phyloP scores from a whole-genome alignment of 1,140 invertebrate species.

The Dryas iulia region DNA sequence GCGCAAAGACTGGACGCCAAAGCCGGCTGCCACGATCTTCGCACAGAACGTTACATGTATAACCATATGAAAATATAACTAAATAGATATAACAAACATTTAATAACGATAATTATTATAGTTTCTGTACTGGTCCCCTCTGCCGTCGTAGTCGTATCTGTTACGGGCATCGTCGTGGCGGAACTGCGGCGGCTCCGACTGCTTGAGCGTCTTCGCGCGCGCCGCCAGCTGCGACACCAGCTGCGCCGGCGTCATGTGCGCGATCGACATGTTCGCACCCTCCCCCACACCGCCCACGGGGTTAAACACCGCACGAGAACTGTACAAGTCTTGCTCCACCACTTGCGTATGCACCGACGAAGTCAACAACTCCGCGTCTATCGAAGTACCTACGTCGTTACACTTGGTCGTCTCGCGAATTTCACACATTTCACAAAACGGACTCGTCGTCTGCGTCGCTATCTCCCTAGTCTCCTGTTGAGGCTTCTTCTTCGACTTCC shows the following conservation, averaged over 20 bases:
- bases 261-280: slow-evolving; percentile 61
- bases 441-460: slow-evolving; percentile 59
- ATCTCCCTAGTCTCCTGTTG: slow-evolving; percentile 54
- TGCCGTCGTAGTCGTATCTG: slow-evolving; percentile 46
- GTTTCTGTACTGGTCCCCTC: slow-evolving; percentile 33
- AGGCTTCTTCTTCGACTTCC: slow-evolving; percentile 45
- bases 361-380: slow-evolving; percentile 49
- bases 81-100: slow-evolving; percentile 12
- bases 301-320: slow-evolving; percentile 63
- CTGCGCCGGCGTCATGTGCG: slow-evolving; percentile 71
- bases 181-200: slow-evolving; percentile 39
- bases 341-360: slow-evolving; percentile 65
- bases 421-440: slow-evolving; percentile 65
- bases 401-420: slow-evolving; percentile 53
- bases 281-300: slow-evolving; percentile 53
- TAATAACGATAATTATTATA: slow-evolving; percentile 57
- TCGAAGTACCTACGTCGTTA: slow-evolving; percentile 40
- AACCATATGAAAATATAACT: neutral
- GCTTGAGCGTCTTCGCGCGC: slow-evolving; percentile 67
- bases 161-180: slow-evolving; percentile 39
- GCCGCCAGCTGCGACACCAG: slow-evolving; percentile 70
- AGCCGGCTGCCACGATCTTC: neutral
- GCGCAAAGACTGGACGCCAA: neutral
- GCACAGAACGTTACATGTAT: neutral
- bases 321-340: slow-evolving; percentile 67